Evolutionary conservation across 23 tunicate genomes (phyloP).

Genomic region (Ciona savignyi): DNA sequence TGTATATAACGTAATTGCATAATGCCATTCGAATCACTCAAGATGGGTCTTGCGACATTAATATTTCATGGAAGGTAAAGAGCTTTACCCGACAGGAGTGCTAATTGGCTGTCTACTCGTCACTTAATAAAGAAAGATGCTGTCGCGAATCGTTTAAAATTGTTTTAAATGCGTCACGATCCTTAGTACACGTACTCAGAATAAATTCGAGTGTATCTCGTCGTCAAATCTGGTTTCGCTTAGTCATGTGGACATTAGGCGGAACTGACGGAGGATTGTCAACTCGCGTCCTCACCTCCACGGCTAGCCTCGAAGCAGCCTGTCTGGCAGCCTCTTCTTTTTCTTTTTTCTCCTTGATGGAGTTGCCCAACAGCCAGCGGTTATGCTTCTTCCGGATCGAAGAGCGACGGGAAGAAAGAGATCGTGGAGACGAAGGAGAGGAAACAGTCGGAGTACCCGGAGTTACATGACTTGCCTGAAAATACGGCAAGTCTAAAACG

Average conservation of each 20-base stretch:
- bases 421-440: slow-evolving; percentile 27
- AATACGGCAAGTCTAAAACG: too few relatives aligned
- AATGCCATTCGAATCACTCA: not conserved
- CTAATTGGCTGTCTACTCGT: not conserved
- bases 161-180: too few relatives aligned
- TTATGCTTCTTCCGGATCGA: slow-evolving; percentile 1
- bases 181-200: too few relatives aligned
- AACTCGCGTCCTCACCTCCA: slow-evolving; percentile 16
- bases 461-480: slow-evolving; percentile 47
- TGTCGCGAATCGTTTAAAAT: not conserved
- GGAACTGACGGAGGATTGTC: too few relatives aligned
- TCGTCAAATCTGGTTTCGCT: too few relatives aligned
- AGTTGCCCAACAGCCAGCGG: slow-evolving; percentile 8
- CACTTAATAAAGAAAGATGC: not conserved
- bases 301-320: slow-evolving; percentile 37
- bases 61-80: not conserved
- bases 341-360: slow-evolving; percentile 35
- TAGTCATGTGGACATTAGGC: too few relatives aligned
- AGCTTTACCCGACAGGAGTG: not conserved
- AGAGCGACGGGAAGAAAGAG: slow-evolving; percentile 10
- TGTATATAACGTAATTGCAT: not conserved
- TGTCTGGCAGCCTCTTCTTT: slow-evolving; percentile 37
- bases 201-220: too few relatives aligned
- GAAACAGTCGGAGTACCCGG: slow-evolving; percentile 22
- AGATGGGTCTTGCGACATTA: not conserved